phyloP scores from a whole-genome alignment of 2,797 vertebrate species.

The Schizopygopsis pylzovi region DNA sequence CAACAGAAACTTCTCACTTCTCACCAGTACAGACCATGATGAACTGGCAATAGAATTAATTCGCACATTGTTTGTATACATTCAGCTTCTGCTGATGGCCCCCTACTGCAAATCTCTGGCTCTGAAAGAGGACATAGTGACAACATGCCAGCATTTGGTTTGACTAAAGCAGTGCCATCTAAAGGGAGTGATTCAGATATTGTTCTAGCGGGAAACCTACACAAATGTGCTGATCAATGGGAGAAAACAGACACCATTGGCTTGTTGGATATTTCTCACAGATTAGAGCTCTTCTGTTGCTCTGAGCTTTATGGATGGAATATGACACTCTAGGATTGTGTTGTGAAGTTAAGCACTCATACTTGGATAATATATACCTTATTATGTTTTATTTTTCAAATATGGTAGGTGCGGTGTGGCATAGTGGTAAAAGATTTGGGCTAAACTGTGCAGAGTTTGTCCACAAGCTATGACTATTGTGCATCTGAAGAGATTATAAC shows the following conservation, averaged over 20 bases:
- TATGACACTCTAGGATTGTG: neutral
- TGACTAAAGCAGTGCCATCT: slow-evolving; percentile 68
- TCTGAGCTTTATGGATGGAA: neutral
- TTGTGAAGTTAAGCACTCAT: neutral
- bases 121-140: slow-evolving; percentile 61
- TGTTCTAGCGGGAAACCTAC: slow-evolving; percentile 62
- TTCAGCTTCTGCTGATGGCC: slow-evolving; percentile 56
- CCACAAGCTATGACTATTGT: neutral
- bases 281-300: neutral
- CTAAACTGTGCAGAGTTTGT: neutral
- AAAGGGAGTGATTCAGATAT: slow-evolving; percentile 61
- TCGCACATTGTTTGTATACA: slow-evolving; percentile 66
- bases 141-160: slow-evolving; percentile 67
- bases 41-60: slow-evolving; percentile 66
- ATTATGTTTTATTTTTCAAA: neutral
- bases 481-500: neutral
- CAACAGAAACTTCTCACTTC: neutral
- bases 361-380: neutral
- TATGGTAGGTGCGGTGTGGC: neutral
- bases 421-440: neutral
- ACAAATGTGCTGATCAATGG: slow-evolving; percentile 14
- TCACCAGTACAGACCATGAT: slow-evolving; percentile 35
- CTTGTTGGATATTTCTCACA: neutral
- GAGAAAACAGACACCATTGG: slow-evolving; percentile 1
- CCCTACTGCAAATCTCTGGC: slow-evolving; percentile 56